A percentile compares a stretch with the other conserved stretches of the same genome.
phyloP scores from a whole-genome alignment of 2,797 vertebrate genomes.

The Tenualosa thibaudeaui region DNA sequence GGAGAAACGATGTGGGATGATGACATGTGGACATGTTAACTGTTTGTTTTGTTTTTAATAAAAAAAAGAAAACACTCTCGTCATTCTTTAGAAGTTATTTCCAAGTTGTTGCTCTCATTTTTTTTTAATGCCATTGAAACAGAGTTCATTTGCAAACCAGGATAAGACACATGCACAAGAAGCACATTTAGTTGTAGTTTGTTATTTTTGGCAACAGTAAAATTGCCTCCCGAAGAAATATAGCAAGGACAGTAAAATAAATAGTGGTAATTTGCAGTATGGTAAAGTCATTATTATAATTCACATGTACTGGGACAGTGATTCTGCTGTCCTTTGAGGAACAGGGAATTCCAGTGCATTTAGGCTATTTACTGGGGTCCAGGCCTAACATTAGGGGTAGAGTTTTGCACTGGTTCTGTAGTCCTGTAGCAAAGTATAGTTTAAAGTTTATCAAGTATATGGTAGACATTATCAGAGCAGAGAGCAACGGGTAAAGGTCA shows the following conservation, averaged over 20 bases:
- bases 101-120: background rate
- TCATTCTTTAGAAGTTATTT: constrained; percentile 56
- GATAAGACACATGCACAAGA: too few species aligned
- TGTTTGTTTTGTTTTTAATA: constrained; percentile 72
- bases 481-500: too few species aligned
- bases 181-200: background rate
- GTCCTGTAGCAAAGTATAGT: background rate
- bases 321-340: background rate
- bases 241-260: too few species aligned
- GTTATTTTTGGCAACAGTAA: background rate
- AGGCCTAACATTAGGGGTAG: too few species aligned
- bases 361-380: too few species aligned
- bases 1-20: constrained; percentile 67
- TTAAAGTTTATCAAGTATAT: too few species aligned
- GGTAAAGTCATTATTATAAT: too few species aligned
- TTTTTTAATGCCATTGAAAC: background rate
- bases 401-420: background rate
- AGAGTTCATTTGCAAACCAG: too few species aligned
- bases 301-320: background rate
- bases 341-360: too few species aligned
- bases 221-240: background rate
- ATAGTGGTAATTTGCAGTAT: too few species aligned
- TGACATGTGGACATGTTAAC: constrained; percentile 67
- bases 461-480: too few species aligned
- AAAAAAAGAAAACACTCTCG: constrained; percentile 61